These are phyloP conservation scores for Leptinotarsa peninsularis DNA, from an alignment of 2,888 invertebrate species.

Conservation along the genomic window DNA sequence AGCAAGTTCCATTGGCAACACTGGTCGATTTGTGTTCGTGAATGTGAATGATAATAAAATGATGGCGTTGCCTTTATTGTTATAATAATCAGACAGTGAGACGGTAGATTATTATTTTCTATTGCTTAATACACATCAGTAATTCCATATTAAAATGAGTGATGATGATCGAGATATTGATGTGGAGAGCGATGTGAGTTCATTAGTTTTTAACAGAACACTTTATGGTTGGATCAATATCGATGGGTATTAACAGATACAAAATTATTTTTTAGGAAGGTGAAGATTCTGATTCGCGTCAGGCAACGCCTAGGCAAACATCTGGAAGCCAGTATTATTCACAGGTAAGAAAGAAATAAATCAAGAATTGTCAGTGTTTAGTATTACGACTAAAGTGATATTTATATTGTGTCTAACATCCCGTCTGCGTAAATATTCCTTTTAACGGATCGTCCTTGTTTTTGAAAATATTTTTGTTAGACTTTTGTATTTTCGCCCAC, in stretches of 20 bases:
- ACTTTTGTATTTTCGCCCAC: no score
- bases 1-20: no score
- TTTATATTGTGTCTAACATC: neutral
- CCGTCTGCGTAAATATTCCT: neutral
- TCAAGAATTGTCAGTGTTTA: neutral
- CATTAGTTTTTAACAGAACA: constrained; percentile 40
- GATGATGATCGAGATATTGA: constrained; percentile 96
- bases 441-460: no score
- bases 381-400: constrained; percentile 7
- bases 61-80: constrained; percentile 7
- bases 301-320: constrained; percentile 70
- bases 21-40: neutral
- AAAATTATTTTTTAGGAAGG: constrained; percentile 74
- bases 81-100: neutral
- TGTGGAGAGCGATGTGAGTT: constrained; percentile 93
- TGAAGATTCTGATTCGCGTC: constrained; percentile 82
- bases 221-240: constrained; percentile 33
- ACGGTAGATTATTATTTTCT: neutral
- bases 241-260: constrained; percentile 31
- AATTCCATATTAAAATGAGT: constrained; percentile 74
- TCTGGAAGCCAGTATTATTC: constrained; percentile 80
- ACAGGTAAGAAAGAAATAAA: constrained; percentile 70
- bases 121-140: neutral
- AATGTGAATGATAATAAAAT: neutral
- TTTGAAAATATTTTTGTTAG: no score